phyloP scores from a whole-genome alignment of 2,113 vertebrate species.

The Rhea americana region DNA sequence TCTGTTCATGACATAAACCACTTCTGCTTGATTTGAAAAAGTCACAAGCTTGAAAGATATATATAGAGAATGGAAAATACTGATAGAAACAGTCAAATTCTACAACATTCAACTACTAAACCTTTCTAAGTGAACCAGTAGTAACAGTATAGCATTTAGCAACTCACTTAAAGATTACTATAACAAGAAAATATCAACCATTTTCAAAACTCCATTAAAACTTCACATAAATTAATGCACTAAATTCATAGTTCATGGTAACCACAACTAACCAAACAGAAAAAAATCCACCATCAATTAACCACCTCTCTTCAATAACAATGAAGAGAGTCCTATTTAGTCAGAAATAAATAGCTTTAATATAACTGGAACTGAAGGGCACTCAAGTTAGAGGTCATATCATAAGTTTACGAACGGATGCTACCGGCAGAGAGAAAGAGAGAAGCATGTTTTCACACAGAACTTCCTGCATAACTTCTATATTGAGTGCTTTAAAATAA shows the following conservation, averaged over 20 bases:
- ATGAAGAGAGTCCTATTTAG: not conserved
- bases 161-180: not conserved
- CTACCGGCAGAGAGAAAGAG: not conserved
- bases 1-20: not conserved
- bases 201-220: not conserved
- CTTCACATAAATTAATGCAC: not conserved
- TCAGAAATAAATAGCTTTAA: not conserved
- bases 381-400: not conserved
- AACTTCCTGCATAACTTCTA: rapidly evolving
- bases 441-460: not conserved
- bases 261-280: not conserved
- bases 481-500: not conserved
- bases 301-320: not conserved
- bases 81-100: not conserved
- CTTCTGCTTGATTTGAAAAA: not conserved
- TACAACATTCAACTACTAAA: not conserved
- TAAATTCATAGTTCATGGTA: not conserved
- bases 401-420: not conserved
- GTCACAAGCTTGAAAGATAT: not conserved
- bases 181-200: not conserved
- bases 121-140: not conserved
- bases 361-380: not conserved
- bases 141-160: not conserved
- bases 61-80: not conserved
- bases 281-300: not conserved